phyloP scores from a whole-genome alignment of 2,888 invertebrate species.

The Xestoiulus laeticollis region DNA sequence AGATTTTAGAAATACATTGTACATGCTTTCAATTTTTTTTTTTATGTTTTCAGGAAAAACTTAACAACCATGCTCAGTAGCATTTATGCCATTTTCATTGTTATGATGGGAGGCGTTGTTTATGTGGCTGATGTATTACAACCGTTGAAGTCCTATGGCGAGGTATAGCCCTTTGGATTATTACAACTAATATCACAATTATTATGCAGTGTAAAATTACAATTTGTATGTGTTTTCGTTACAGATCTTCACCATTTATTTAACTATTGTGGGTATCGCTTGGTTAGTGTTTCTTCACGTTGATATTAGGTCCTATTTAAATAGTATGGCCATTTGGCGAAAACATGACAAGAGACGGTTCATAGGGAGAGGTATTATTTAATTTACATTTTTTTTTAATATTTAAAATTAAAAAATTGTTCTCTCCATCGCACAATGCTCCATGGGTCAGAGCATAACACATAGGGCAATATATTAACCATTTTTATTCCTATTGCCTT shows the following conservation, averaged over 20 bases:
- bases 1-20: not conserved
- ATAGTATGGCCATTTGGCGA: slow-evolving; percentile 40
- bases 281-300: slow-evolving; percentile 72
- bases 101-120: slow-evolving; percentile 74
- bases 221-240: slow-evolving; percentile 58
- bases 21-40: slow-evolving; percentile 44
- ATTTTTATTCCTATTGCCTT: too few species aligned
- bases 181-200: not conserved
- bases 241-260: slow-evolving; percentile 72
- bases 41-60: slow-evolving; percentile 67
- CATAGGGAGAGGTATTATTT: slow-evolving; percentile 41
- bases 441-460: too few species aligned
- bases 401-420: not conserved
- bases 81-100: slow-evolving; percentile 74
- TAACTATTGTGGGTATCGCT: slow-evolving; percentile 70
- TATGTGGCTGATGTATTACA: slow-evolving; percentile 71
- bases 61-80: slow-evolving; percentile 72
- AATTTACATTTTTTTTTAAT: not conserved
- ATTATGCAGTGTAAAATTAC: not conserved
- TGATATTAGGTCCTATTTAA: slow-evolving; percentile 71
- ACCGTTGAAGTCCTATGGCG: slow-evolving; percentile 63
- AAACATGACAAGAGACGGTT: slow-evolving; percentile 50
- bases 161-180: slow-evolving; percentile 67
- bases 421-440: too few species aligned
- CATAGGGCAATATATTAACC: too few species aligned